phyloP scores from a whole-genome alignment of 1,140 invertebrate species.

The Pissodes strobi region DNA sequence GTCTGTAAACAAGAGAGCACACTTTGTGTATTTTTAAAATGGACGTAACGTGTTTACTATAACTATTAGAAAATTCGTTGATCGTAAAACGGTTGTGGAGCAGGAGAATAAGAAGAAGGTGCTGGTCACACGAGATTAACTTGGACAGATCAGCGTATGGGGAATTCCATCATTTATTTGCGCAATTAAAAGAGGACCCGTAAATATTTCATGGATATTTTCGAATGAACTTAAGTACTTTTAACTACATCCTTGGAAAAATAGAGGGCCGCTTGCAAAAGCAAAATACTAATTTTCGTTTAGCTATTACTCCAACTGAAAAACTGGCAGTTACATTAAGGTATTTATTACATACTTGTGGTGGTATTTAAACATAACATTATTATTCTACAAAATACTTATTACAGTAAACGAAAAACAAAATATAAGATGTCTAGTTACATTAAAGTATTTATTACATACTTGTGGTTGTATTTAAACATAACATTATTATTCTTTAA shows the following conservation, averaged over 20 bases:
- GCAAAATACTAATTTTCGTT: constrained; percentile 2
- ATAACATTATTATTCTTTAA: background rate
- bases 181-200: background rate
- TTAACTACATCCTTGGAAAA: background rate
- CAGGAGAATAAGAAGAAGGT: constrained; percentile 4
- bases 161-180: constrained; percentile 8
- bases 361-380: background rate
- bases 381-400: background rate
- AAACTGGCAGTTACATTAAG: background rate
- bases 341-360: no score
- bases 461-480: no score
- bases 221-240: constrained; percentile 1
- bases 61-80: constrained; percentile 6
- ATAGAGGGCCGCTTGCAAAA: constrained; percentile 3
- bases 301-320: constrained; percentile 3
- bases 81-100: background rate
- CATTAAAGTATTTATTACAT: no score
- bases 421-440: no score
- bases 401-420: background rate
- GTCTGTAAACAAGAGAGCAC: background rate
- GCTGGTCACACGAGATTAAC: constrained; percentile 9
- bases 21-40: constrained; percentile 2
- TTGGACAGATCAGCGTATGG: constrained; percentile 4
- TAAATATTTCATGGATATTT: background rate
- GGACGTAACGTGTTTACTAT: constrained; percentile 1